A percentile compares a stretch with the other conserved stretches of the same genome.
Conservation (phyloP, 2,888 invertebrate species). For the Elysia crispata region DNA sequence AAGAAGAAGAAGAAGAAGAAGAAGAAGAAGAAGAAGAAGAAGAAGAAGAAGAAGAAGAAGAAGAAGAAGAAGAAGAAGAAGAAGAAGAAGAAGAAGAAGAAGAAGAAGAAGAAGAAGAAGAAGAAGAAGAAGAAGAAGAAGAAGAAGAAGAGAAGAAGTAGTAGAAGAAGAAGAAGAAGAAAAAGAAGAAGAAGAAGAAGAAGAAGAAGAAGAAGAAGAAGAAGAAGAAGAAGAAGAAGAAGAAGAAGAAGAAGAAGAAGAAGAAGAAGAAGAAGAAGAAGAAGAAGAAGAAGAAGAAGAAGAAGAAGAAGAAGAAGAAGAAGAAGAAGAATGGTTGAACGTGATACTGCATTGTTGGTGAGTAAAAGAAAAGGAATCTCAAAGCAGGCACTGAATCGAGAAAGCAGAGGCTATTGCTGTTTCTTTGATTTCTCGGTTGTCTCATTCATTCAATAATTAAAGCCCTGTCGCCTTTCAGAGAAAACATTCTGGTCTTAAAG, state of each 20-base stretch:
- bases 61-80: neutral
- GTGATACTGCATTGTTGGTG: neutral
- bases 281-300: neutral
- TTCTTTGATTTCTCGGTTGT: too few species aligned
- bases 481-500: too few species aligned
- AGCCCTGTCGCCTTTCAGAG: too few species aligned
- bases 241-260: neutral
- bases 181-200: neutral
- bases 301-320: constrained; percentile 2
- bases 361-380: too few species aligned
- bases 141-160: neutral
- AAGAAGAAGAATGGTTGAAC: neutral
- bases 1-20: neutral
- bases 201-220: neutral
- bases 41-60: constrained; percentile 11
- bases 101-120: neutral
- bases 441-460: too few species aligned
- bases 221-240: neutral
- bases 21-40: constrained; percentile 17
- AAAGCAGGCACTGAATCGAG: too few species aligned
- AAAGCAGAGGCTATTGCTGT: too few species aligned
- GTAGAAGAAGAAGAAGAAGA: neutral
- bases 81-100: neutral
- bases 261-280: neutral
- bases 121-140: neutral